These are phyloP conservation scores for Leptinotarsa undecemlineata DNA, from an alignment of 1,140 invertebrate species.

Conservation along the genomic window DNA sequence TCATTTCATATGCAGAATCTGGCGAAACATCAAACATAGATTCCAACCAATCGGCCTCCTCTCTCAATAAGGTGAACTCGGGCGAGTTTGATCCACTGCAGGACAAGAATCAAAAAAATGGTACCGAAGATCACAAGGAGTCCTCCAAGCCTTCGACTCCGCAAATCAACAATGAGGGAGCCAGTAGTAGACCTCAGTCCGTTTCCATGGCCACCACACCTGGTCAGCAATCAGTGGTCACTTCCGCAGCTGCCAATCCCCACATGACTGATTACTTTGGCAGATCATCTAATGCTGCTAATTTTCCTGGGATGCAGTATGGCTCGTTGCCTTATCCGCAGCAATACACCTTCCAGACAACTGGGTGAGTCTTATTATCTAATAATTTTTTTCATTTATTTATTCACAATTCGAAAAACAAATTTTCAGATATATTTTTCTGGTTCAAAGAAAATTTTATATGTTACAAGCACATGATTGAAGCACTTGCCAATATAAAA, in stretches of 20 bases:
- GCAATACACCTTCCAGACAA: constrained; percentile 44
- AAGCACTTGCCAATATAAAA: no score
- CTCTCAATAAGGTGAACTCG: constrained; percentile 51
- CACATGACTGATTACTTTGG: constrained; percentile 45
- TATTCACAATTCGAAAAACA: background rate
- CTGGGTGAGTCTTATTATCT: constrained; percentile 34
- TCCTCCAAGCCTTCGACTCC: constrained; percentile 44
- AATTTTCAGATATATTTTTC: background rate
- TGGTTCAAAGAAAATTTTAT: no score
- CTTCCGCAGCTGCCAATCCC: constrained; percentile 31
- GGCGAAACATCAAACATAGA: constrained; percentile 34
- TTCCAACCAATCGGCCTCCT: constrained; percentile 30
- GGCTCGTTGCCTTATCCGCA: constrained; percentile 43
- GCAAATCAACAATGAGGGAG: constrained; percentile 37
- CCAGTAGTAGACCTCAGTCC: constrained; percentile 42
- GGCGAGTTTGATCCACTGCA: constrained; percentile 56
- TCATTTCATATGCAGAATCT: constrained; percentile 12
- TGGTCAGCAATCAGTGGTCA: constrained; percentile 20
- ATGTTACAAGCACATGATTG: no score
- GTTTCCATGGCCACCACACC: constrained; percentile 35
- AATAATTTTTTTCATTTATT: background rate
- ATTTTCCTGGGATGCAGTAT: constrained; percentile 39
- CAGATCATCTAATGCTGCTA: constrained; percentile 37
- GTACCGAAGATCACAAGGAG: constrained; percentile 42
- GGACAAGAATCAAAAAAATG: constrained; percentile 49